Base-by-base conservation (phyloP, 2,888 invertebrate genomes). In the Hanleya hanleyi region DNA sequence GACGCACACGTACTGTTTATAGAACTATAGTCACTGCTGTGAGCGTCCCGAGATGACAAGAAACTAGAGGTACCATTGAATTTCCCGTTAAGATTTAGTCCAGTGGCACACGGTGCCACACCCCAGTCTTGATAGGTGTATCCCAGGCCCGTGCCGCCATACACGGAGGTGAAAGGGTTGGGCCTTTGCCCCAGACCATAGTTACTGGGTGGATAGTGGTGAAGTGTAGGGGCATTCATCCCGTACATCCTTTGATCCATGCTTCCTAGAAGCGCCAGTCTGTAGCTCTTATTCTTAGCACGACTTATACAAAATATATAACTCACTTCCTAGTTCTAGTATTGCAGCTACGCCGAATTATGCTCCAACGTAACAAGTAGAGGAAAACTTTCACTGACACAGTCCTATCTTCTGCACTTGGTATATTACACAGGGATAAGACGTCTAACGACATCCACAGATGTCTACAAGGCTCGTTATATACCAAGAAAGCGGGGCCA, bases 171-270 rank as follows among this genome's bases (percentile, higher is more conserved):
- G 65, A 75, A 75, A 12, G 75, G 70, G 5, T 67, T 38, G 49
- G 73, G 75, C 29, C 71, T 49, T 51, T 70, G 75, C 18, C 71
- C 71, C 29, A 78, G 68, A 64, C 76, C 76, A 41, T 78, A 78
- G 12, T 71, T 62, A n/a, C 71, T 64, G 32, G 76, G 70, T 29
- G 81, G 77, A 75, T 80, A 81, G 71, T 84, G 83, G 69, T 83
- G 81, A 64, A 83, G 68, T 22, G 80, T 75, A n/a, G 82, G 78
- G 38, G 81, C 78, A 75, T 79, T 82, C 77, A 83, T 81, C 35
- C 82, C 79, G 73, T 82, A 82, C 36, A 83, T 66, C 37, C 77
- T 73, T 73, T 80, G 81, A 69, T 81, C 81, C 83, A 83, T 83
- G 29, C 38, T 37, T 64, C 57, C 29, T 57, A 57, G 29, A 22